A percentile compares a stretch with the other conserved stretches of the same genome.
Conservation (phyloP, 2,888 invertebrate species). For the Volucella inflata region DNA sequence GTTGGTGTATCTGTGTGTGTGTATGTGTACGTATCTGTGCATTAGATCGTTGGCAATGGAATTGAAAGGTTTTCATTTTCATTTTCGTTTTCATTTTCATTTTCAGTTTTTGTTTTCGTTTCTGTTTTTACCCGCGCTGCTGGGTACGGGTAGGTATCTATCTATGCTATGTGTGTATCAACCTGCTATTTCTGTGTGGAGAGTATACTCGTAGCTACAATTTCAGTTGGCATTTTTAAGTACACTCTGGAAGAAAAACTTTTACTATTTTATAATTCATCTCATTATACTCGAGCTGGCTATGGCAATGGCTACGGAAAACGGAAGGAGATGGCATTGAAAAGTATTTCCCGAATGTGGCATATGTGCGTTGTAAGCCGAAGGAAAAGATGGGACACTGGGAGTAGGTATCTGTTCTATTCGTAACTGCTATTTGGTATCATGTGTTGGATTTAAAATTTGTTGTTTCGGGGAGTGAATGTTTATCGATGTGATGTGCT, state of each 20-base stretch:
- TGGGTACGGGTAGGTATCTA: neutral
- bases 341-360: neutral
- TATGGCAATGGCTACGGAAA: neutral
- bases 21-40: neutral
- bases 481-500: constrained; percentile 14
- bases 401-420: too few species aligned
- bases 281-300: constrained; percentile 30
- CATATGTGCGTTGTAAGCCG: neutral
- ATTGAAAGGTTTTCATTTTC: constrained; percentile 47
- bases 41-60: constrained; percentile 30
- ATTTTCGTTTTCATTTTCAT: too few species aligned
- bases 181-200: neutral
- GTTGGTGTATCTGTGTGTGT: neutral
- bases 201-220: neutral
- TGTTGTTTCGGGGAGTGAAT: constrained; percentile 15
- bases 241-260: constrained; percentile 45
- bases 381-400: neutral
- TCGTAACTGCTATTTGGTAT: neutral
- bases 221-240: constrained; percentile 55
- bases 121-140: constrained; percentile 21
- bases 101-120: too few species aligned
- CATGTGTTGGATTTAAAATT: constrained; percentile 14
- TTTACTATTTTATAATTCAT: constrained; percentile 67
- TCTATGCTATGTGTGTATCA: too few species aligned
- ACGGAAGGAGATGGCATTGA: too few species aligned